Evolutionary conservation across 1,140 invertebrate genomes (phyloP).

Genomic region (Chrysoperla carnea): DNA sequence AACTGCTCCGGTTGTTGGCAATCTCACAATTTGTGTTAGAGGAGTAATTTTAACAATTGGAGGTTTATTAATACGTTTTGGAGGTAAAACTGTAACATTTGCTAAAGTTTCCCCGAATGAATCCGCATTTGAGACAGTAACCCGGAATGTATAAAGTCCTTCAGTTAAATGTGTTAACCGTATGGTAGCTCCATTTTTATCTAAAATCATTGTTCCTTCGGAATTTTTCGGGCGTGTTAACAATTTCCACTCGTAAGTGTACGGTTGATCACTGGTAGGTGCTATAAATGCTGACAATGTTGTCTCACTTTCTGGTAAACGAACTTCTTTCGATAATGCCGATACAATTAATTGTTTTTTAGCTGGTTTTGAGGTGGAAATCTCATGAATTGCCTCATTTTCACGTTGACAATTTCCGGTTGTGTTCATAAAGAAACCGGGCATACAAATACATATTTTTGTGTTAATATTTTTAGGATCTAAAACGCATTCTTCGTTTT

Average conservation of each 20-base stretch:
- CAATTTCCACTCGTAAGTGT: slow-evolving; percentile 78
- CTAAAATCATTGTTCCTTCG: slow-evolving; percentile 65
- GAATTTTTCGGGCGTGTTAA: slow-evolving; percentile 51
- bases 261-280: slow-evolving; percentile 30
- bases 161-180: slow-evolving; percentile 61
- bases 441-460: slow-evolving; percentile 49
- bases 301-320: slow-evolving; percentile 56
- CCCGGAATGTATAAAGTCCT: slow-evolving; percentile 72
- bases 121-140: slow-evolving; percentile 49
- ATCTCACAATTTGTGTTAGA: slow-evolving; percentile 62
- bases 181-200: slow-evolving; percentile 64
- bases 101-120: slow-evolving; percentile 70
- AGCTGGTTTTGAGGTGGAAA: slow-evolving; percentile 20
- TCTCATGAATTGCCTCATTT: slow-evolving; percentile 12
- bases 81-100: slow-evolving; percentile 82
- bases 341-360: slow-evolving; percentile 55
- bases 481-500: slow-evolving; percentile 46
- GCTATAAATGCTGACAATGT: slow-evolving; percentile 57
- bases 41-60: slow-evolving; percentile 78
- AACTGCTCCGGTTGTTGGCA: slow-evolving; percentile 76
- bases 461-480: slow-evolving; percentile 27
- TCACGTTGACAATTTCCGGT: slow-evolving; percentile 24
- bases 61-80: slow-evolving; percentile 67
- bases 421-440: slow-evolving; percentile 32
- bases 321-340: slow-evolving; percentile 52